Base-by-base conservation (phyloP, 2,113 vertebrate genomes). In the Actinemys pallida region DNA sequence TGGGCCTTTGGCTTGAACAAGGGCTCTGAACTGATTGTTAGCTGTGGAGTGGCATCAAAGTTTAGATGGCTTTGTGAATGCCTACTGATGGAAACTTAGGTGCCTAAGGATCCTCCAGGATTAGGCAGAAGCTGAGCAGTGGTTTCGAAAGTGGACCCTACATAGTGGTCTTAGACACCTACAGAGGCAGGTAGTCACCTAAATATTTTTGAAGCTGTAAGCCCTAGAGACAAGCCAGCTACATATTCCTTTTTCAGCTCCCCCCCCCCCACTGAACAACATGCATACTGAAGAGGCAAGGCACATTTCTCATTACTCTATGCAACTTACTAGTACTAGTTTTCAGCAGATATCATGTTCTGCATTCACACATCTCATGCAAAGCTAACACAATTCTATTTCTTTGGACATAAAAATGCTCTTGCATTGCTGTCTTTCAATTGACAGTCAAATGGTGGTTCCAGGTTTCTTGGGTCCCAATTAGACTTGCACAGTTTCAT, bases 381-480 rank as follows among this genome's bases (percentile, higher is more conserved):
- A 95, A 88, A 93, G 78, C 65, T 82, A 95, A 59, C 45, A 65
- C 69, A 62, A 52, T 84, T 95, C 52, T 69, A 86, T 52, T 42
- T 56, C 78, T 93, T 42, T 82, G 16, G 85, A 86, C 94, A 93
- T 79, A 94, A 84, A 97, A 95, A 52, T 88, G 11, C 8, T 82
- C 16, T 91, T 24, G 52, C 2, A 59, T 7, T 84, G 7, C n/a
- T 90, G 17, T 81, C 81, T 88, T 96, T 84, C 93, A 95, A 95
- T 76, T 90, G n/a, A 83, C 79, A 87, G 91, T 89, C 92, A 96
- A 96, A 93, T 92, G 62, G 75, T 57, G 35, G 62, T 90, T 95
- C 76, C 50, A 92, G 59, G 12, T 92, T 90, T 94, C 93, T 24
- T 79, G 92, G 95, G 93, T 87, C 83, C 92, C 92, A 97, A 96